phyloP scores from a whole-genome alignment of 2,888 invertebrate species.

The Julus scandinavius region DNA sequence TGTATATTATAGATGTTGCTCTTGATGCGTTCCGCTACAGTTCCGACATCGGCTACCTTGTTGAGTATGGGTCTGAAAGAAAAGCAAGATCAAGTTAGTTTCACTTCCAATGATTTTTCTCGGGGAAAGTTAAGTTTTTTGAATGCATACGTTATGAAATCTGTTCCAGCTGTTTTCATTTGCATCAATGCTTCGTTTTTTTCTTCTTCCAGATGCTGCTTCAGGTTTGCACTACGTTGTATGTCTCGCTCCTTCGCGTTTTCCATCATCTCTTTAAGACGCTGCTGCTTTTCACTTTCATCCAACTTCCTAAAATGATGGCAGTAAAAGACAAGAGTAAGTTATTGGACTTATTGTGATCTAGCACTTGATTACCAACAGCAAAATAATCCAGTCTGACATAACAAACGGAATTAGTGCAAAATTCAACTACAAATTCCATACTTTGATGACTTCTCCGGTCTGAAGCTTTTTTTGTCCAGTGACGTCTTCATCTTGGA shows the following conservation, averaged over 20 bases:
- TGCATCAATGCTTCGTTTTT: constrained; percentile 64
- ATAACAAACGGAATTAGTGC: background rate
- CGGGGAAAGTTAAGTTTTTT: background rate
- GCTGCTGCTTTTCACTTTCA: constrained; percentile 76
- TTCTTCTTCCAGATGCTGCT: constrained; percentile 65
- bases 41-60: constrained; percentile 74
- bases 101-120: background rate
- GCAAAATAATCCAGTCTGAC: background rate
- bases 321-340: background rate
- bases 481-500: background rate
- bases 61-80: constrained; percentile 74
- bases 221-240: constrained; percentile 66
- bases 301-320: constrained; percentile 57
- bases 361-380: no score
- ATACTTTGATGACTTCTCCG: background rate
- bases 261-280: constrained; percentile 82
- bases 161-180: constrained; percentile 61
- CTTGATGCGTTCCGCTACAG: constrained; percentile 85
- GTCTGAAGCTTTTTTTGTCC: constrained; percentile 45
- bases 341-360: no score
- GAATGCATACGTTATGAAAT: constrained; percentile 63
- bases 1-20: constrained; percentile 92
- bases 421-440: background rate
- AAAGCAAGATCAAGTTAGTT: background rate
- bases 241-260: constrained; percentile 74